A percentile compares a stretch with the other conserved stretches of the same genome.
phyloP scores from a whole-genome alignment of 2,113 vertebrate genomes.

The Hemichromis elongatus region DNA sequence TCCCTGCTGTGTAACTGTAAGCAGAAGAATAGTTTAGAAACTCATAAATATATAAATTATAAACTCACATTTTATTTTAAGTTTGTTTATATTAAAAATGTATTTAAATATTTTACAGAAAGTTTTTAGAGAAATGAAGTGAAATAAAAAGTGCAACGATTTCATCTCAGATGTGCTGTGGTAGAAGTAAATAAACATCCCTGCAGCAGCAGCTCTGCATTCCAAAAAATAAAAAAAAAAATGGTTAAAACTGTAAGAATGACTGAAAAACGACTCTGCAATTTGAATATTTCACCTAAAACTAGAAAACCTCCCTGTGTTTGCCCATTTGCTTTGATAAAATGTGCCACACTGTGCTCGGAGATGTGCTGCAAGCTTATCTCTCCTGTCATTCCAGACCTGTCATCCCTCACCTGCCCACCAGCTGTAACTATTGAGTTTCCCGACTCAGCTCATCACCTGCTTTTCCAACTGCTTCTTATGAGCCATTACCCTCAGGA shows the following conservation, averaged over 20 bases:
- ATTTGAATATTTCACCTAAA: background rate
- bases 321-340: background rate
- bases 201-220: background rate
- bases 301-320: background rate
- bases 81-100: background rate
- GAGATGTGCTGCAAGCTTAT: background rate
- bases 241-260: background rate
- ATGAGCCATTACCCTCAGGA: slow-evolving; percentile 4
- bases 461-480: background rate
- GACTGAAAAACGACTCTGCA: background rate
- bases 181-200: background rate
- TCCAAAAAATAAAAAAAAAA: background rate
- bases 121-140: background rate
- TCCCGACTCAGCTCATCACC: background rate
- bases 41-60: too few species aligned
- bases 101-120: background rate
- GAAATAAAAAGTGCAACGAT: background rate
- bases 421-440: background rate
- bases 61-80: accelerated
- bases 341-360: background rate
- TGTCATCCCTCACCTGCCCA: slow-evolving; percentile 17
- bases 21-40: background rate
- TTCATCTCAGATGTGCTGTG: background rate
- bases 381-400: background rate
- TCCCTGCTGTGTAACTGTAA: background rate